Conservation (phyloP, 2,888 invertebrate species). For the Zhengitettix transpicula region DNA sequence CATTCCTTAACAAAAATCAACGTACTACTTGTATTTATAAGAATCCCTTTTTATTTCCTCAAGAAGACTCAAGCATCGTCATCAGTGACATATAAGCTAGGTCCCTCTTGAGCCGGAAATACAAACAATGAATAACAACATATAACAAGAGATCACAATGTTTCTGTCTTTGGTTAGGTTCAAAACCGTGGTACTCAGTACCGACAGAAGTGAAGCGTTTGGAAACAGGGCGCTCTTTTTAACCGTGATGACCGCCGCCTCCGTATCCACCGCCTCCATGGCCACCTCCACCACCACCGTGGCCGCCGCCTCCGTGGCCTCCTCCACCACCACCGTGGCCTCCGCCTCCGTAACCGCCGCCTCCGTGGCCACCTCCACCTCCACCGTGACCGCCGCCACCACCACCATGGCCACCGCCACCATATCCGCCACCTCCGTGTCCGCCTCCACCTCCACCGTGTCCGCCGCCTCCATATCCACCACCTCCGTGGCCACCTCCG, state of each 20-base stretch:
- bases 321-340: not conserved
- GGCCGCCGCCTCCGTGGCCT: not conserved
- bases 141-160: too few species aligned
- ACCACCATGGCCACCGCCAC: not conserved
- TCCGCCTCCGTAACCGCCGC: not conserved
- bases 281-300: not conserved
- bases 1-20: too few species aligned
- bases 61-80: too few species aligned
- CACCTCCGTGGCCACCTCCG: not conserved
- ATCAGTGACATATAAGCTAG: too few species aligned
- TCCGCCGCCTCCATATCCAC: not conserved
- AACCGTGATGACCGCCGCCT: not conserved
- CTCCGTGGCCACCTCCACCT: not conserved
- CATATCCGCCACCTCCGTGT: not conserved
- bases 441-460: not conserved
- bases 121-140: too few species aligned
- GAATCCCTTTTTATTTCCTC: too few species aligned
- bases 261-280: not conserved
- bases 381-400: not conserved
- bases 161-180: too few species aligned
- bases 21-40: too few species aligned
- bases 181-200: too few species aligned
- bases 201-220: too few species aligned
- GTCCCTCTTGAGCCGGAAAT: too few species aligned
- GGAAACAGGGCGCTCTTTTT: too few species aligned